phyloP scores from a whole-genome alignment of 2,888 invertebrate species.

The Trissonchulus latispiculum region DNA sequence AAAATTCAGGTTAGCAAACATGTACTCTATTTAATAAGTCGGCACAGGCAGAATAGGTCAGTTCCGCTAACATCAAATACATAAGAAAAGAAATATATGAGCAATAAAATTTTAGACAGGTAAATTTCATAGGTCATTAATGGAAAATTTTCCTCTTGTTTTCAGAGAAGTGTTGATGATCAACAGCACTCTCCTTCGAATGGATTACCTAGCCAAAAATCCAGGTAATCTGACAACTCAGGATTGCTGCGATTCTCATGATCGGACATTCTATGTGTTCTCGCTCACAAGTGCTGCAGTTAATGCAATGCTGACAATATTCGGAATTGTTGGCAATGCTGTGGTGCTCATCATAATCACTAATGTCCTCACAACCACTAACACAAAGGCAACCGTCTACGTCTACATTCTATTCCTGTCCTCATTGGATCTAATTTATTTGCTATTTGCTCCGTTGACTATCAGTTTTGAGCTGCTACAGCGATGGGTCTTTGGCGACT shows the following conservation, averaged over 20 bases:
- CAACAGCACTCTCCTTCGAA: too few species aligned
- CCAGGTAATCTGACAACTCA: background rate
- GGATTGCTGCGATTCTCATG: background rate
- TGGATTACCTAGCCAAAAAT: too few species aligned
- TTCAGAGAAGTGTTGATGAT: too few species aligned
- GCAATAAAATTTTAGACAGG: too few species aligned
- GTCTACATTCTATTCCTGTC: conserved; percentile 22
- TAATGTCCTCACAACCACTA: background rate
- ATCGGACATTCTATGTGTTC: background rate
- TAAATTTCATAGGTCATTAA: too few species aligned
- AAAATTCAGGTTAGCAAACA: too few species aligned
- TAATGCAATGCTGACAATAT: background rate
- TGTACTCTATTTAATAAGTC: too few species aligned
- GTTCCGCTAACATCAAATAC: too few species aligned
- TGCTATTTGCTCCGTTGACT: background rate
- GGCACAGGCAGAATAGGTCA: too few species aligned
- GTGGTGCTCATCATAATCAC: conserved; percentile 14
- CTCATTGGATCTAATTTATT: conserved; percentile 14
- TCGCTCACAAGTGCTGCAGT: background rate
- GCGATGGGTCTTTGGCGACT: conserved; percentile 16
- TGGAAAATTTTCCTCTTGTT: too few species aligned
- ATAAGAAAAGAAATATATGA: too few species aligned
- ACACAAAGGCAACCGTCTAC: conserved; percentile 20
- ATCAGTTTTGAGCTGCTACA: conserved; percentile 2
- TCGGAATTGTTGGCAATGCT: conserved; percentile 20